Base-by-base conservation (phyloP, 2,113 vertebrate species). In the Plectropomus leopardus region DNA sequence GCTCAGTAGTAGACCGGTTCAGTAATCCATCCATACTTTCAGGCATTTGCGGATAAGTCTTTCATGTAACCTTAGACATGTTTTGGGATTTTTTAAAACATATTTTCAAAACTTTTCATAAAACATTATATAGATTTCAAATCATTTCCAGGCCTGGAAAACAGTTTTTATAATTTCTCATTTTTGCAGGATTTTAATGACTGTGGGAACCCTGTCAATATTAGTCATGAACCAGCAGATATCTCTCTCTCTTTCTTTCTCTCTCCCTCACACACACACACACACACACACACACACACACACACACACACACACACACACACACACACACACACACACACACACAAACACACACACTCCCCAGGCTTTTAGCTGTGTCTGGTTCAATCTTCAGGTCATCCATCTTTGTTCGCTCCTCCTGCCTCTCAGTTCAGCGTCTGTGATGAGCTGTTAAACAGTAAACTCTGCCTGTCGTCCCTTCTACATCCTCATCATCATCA, bases 301-400 rank as follows among this genome's bases (percentile, higher is more conserved):
- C 76, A 82, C 84, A 68, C 84, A 13, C 77, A 11, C 26, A 24
- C 72, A 67, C 65, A 21, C 3, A 57, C 51, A 70, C 28, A 76
- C 68, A 42, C 77, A 80, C 34, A 48, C 19, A 53, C 79, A 74
- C 2, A 58, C 51, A 71, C 34, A 75, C 68, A 34, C 77, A 78
- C 36, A 45, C 21, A 50, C 42, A 72, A 28, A 76, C 65, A 48
- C 76, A 81, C 34, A 55, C 17, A 42, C 78, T 61, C 16, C 55
- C 55, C 2, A 36, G 50, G 82, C 68, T 90, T 90, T 84, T n/a
- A 83, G 58, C 42, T 26, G 21, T 68, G 90, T 92, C 92, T 91
- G 84, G 53, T 92, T 88, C 88, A 92, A 92, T 91, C 83, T n/a
- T 13, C 48, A 71, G 84, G 88, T 87, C 88, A 93, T 93, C 87